Conservation (phyloP, 2,113 vertebrate species). For the Tachuris rubrigastra region DNA sequence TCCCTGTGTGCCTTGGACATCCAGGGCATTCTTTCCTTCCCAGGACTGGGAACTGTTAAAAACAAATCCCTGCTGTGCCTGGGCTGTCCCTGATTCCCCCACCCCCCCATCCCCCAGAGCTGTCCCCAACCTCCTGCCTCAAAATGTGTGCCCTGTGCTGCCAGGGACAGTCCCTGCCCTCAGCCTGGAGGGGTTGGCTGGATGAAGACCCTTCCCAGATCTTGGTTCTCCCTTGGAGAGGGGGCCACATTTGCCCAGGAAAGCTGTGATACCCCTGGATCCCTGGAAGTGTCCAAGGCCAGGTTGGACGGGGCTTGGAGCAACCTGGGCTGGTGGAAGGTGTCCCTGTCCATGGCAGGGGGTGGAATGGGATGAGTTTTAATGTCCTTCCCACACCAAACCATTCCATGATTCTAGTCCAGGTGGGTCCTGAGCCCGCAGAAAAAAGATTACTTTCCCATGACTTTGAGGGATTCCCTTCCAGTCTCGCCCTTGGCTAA, state of each 20-base stretch:
- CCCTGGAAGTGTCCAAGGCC: not conserved
- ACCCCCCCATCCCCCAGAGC: not conserved
- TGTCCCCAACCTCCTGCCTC: not conserved
- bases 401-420: not conserved
- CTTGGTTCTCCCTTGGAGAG: not conserved
- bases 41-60: not conserved
- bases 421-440: not conserved
- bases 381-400: not conserved
- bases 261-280: not conserved
- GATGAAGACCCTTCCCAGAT: not conserved
- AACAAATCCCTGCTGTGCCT: not conserved
- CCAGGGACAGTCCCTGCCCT: not conserved
- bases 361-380: rapidly evolving
- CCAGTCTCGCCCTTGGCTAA: not conserved
- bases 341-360: not conserved
- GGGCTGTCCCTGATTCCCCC: not conserved
- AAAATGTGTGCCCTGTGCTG: rapidly evolving
- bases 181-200: not conserved
- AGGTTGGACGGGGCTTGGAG: not conserved
- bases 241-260: not conserved
- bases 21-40: not conserved
- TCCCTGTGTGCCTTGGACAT: too few relatives aligned
- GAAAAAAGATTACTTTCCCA: not conserved
- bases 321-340: not conserved
- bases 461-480: not conserved